Evolutionary conservation across 2,888 invertebrate genomes (phyloP), one percentile per base, ranked within the genome.

Genomic region (Apamea anceps): DNA sequence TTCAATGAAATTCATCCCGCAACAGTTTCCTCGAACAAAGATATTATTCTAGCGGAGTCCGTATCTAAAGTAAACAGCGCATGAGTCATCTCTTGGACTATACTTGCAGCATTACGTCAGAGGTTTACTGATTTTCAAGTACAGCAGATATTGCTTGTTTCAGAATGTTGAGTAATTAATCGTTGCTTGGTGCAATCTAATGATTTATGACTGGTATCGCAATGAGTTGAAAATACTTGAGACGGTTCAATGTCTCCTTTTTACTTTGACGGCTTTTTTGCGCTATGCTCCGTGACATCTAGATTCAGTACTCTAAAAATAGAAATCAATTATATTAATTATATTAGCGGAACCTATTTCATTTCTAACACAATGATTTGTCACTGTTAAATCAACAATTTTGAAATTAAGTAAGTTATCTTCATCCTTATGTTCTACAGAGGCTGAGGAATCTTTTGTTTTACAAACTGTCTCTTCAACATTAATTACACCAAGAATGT

Each of bases 1-100:
- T 84, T 83, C 83, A 82, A 89, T 91, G 86, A 91, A 90, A 90
- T 88, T 86, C 85, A 88, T 89, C 87, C 81, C 79, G 84, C 82
- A 81, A 68, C 80, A 80, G 85, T 78, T 88, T 92, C 89, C 88
- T 73, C 76, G 90, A 91, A 92, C 91, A 90, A 89, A 88, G 91
- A 91, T 91, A 91, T 91, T 91, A 91, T 90, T 90, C 85, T 87
- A 86, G 84, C 72, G 76, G 74, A 78, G 79, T 82, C 73, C 84
- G 78, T 91, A 89, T 88, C 89, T 88, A 87, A 90, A 87, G 89
- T 92, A 91, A 93, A 93, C 92, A 92, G 85, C 65, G 66, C 51
- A 65, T 87, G 89, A 89, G 74, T 88, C 88, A 88, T 77, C 60
- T 68, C 75, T 84, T 78, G 70, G 77, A 48, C 75, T 74, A 75